Evolutionary conservation across 2,113 vertebrate species (phyloP).

Genomic region (Ctenomys sociabilis): DNA sequence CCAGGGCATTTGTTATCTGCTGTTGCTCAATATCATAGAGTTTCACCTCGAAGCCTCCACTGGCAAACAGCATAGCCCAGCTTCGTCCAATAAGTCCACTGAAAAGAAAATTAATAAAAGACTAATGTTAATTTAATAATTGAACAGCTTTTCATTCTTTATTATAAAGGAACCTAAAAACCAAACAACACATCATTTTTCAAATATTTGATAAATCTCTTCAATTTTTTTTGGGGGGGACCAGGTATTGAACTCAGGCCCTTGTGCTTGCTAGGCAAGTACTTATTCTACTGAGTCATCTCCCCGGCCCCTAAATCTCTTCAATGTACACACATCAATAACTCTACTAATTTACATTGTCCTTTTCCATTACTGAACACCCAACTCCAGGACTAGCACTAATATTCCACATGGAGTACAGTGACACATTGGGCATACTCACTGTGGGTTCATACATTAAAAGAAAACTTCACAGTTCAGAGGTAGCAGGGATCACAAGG

Average conservation of each 20-base stretch:
- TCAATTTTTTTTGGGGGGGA: too few relatives aligned
- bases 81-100: slow-evolving; percentile 96
- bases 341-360: background rate
- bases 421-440: too few relatives aligned
- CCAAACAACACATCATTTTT: background rate
- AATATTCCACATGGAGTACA: background rate
- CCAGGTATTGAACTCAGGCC: too few relatives aligned
- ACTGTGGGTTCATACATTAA: background rate
- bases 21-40: slow-evolving; percentile 93
- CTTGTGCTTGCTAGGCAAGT: too few relatives aligned
- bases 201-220: background rate
- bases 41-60: slow-evolving; percentile 93
- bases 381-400: background rate
- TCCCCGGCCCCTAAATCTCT: too few relatives aligned
- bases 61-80: slow-evolving; percentile 96
- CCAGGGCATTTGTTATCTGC: slow-evolving; percentile 89
- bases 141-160: background rate
- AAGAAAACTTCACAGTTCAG: background rate
- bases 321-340: background rate
- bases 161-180: background rate
- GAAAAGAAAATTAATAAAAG: slow-evolving; percentile 60
- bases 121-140: background rate
- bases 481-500: background rate
- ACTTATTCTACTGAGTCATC: too few relatives aligned
- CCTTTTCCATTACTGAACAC: background rate